phyloP scores from a whole-genome alignment of 2,113 vertebrate species.

The Glaucidium brasilianum region DNA sequence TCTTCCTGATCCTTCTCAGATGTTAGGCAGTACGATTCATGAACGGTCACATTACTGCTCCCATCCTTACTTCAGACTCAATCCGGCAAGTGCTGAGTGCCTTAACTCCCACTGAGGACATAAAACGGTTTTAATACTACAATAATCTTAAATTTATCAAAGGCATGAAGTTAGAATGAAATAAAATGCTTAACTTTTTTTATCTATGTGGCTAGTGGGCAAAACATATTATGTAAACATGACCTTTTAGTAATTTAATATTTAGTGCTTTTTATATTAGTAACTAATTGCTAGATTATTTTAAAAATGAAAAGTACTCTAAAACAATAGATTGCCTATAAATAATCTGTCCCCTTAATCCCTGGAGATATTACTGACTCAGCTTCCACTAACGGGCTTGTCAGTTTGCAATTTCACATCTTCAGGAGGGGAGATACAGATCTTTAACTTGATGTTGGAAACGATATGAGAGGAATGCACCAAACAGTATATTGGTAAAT shows the following conservation, averaged over 20 bases:
- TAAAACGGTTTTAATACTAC: not conserved
- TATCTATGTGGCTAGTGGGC: not conserved
- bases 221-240: not conserved
- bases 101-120: not conserved
- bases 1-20: constrained; percentile 58
- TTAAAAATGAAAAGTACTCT: not conserved
- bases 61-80: not conserved
- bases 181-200: not conserved
- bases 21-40: not conserved
- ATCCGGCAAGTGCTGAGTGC: not conserved
- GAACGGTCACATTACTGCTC: constrained; percentile 2
- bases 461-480: not conserved
- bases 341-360: not conserved
- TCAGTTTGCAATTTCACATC: not conserved
- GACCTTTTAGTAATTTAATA: not conserved
- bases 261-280: not conserved
- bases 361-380: not conserved
- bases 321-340: not conserved
- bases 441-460: not conserved
- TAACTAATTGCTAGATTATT: not conserved
- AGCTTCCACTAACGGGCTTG: not conserved
- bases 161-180: constrained; percentile 22
- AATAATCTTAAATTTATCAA: not conserved
- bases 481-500: not conserved
- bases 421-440: not conserved